Base-by-base conservation (phyloP, 2,888 invertebrate species). In the Monochamus alternatus region DNA sequence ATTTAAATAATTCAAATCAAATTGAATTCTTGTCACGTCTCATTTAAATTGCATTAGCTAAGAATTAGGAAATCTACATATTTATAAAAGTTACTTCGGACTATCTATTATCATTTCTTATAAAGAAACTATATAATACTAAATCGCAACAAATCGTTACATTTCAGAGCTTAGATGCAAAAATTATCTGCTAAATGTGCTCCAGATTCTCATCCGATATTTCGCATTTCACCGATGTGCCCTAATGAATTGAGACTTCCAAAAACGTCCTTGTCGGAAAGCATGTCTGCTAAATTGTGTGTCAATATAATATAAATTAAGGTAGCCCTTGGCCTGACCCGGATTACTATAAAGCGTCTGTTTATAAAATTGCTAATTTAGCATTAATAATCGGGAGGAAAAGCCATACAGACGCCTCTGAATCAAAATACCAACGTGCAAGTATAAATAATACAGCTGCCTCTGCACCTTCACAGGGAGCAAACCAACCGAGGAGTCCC, bases 321-420 rank as follows among this genome's bases (percentile, higher is more conserved):
- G 79, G 80, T 80, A 83, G 82, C 83, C 83, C 84, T 84, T 84
- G 82, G 82, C 82, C 83, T 84, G 83, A 82, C 82, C 82, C 81
- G 79, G 81, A 81, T 84, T 80, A 75, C 75, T 81, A 22, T 69
- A 68, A 68, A 68, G 22, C 51, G 69, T 69, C 5, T 14, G 60
- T 64, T 66, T 59, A 69, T 64, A 32, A 64, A 14, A 66, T 59
- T 60, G 59, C 44, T 70, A 70, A 51, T 30, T 58, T 73, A 10
- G 30, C 47, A 73, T 73, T 38, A 22, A 58, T 47, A 65, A 72
- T 60, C 65, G 30, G 59, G 59, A 58, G 10, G 55, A 43, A 44
- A 64, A 52, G 60, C n/a, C 60, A 30, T 8, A 12, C 22, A 59
- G 1, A n/a, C 32, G 58, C 14, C 51, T 43, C 58, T 58, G 58